Base-by-base conservation (phyloP, 92 coral and sea anemone species). In the Nematostella vectensis region DNA sequence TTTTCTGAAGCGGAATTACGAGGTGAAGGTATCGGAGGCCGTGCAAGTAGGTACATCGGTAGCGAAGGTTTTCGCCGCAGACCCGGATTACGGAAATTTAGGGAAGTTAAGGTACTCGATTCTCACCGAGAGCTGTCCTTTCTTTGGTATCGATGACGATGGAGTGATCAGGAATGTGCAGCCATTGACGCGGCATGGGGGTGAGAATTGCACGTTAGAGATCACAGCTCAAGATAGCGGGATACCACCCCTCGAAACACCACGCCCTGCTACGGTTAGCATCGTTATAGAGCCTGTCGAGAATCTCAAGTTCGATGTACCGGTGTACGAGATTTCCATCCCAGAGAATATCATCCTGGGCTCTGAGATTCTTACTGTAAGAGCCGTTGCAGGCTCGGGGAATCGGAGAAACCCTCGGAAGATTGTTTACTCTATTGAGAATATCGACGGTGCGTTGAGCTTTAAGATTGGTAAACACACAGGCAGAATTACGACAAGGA, bases 11-110 rank as follows among this genome's bases (percentile, higher is more conserved):
- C 50, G 67, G 23, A 58, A 85, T 15, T 85, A 85, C 68, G 62
- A 61, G 20, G 76, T 76, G 12, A 55, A 62, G 12, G 95, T 85
- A 33, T 80, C 95, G 0, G 95, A 85, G 47, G 95, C 95, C 3
- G 69, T 85, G 22, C 63, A 77, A 33, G 48, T 76, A 20, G 95
- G 84, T 8, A 80, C 82, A 21, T 85, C 95, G 23, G 79, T 85
- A 36, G 55, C 69, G 17, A 62, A 67, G 29, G 59, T 85, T 2
- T 52, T 76, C 18, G 95, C 95, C 8, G 66, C 48, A 18, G 95
- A 85, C 50, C 40, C 33, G 27, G 95, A 85, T 50, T 60, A 63
- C 25, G 95, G 95, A 0, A 38, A 21, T 11, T 56, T 75, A 45
- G 84, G 84, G 11, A 77, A 59, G 29, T 63, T 80, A 15, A 75